These are phyloP conservation scores for Odontomachus brunneus DNA, from an alignment of 1,140 invertebrate genomes.

Conservation along the genomic window DNA sequence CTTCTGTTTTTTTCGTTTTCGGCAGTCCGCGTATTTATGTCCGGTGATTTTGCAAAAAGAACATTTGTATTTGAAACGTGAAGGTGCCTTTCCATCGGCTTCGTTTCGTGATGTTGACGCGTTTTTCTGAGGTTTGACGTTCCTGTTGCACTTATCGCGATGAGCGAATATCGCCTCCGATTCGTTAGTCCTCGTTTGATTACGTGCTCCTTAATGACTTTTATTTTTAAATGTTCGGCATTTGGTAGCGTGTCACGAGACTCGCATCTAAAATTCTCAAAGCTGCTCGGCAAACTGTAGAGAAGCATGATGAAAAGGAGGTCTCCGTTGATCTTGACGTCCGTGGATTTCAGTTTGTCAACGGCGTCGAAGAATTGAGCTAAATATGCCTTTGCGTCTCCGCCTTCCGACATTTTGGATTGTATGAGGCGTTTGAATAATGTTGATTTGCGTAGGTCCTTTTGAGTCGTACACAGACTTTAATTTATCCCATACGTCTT, in stretches of 20 bases:
- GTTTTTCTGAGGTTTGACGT: not conserved
- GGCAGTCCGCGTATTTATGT: not conserved
- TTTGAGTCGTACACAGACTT: slow-evolving; percentile 52
- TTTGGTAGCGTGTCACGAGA: no score
- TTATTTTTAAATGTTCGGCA: no score
- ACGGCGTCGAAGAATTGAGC: not conserved
- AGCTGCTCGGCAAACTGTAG: not conserved
- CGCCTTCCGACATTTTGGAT: not conserved
- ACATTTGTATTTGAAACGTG: not conserved
- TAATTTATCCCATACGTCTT: slow-evolving; percentile 6
- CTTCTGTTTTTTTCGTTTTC: not conserved
- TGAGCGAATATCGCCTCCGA: not conserved
- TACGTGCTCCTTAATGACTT: not conserved
- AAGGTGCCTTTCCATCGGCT: not conserved
- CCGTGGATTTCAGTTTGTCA: slow-evolving; percentile 3
- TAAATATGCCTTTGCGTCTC: not conserved
- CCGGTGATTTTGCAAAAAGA: slow-evolving; percentile 9
- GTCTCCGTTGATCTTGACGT: not conserved
- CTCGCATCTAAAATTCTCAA: no score
- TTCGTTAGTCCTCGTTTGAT: not conserved
- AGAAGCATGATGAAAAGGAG: slow-evolving; percentile 1
- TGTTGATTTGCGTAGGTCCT: slow-evolving; percentile 19
- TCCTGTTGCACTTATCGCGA: rapidly evolving
- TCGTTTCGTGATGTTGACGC: not conserved
- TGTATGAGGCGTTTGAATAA: not conserved